phyloP scores from a whole-genome alignment of 2,797 vertebrate species.

The Fistularia commersonii region DNA sequence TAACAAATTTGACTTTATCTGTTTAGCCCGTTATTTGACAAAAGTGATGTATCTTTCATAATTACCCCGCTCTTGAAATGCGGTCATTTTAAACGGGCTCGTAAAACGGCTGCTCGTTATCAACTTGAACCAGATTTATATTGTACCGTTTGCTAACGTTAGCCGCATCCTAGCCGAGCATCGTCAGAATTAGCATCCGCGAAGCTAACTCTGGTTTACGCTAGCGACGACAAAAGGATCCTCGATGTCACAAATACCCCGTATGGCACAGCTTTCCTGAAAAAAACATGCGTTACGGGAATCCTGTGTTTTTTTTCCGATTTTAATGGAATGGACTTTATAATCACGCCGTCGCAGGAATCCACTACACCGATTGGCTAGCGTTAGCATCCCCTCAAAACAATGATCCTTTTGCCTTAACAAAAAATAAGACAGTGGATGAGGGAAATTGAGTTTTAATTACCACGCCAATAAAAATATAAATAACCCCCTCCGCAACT shows the following conservation, averaged over 20 bases:
- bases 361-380: constrained; percentile 13
- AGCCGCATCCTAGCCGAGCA: constrained; percentile 24
- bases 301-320: too few relatives aligned
- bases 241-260: constrained; percentile 17
- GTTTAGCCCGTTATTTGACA: constrained; percentile 5
- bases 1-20: constrained; percentile 33
- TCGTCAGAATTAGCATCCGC: constrained; percentile 43
- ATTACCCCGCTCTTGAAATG: neutral
- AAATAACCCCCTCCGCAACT: too few relatives aligned
- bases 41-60: neutral
- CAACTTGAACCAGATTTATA: constrained; percentile 41
- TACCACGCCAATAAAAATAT: too few relatives aligned
- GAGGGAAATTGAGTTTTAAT: neutral
- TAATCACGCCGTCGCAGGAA: neutral
- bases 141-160: constrained; percentile 53
- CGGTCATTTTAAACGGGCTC: neutral
- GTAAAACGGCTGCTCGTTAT: constrained; percentile 11
- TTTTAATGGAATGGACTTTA: neutral
- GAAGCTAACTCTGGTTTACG: constrained; percentile 38
- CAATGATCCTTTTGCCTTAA: constrained; percentile 14
- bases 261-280: constrained; percentile 10
- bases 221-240: constrained; percentile 73
- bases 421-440: neutral
- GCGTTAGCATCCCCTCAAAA: constrained; percentile 40
- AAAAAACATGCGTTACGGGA: neutral